These are phyloP conservation scores for Hirtodrosophila alboralis DNA, from an alignment of 2,888 invertebrate species.

Conservation along the genomic window DNA sequence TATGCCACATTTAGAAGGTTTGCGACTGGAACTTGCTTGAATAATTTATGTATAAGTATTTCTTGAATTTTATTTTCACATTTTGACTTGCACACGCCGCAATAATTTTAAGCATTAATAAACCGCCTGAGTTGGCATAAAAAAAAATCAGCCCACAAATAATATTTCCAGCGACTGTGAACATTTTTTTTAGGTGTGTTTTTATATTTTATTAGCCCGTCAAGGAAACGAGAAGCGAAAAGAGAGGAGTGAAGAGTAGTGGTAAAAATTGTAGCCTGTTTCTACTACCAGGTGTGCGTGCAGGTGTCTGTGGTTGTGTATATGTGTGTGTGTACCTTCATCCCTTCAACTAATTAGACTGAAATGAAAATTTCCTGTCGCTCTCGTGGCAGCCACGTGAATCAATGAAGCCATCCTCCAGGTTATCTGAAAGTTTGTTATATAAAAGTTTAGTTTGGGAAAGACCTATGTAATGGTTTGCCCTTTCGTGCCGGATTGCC, in stretches of 20 bases:
- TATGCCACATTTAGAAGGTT: constrained; percentile 31
- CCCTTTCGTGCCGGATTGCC: constrained; percentile 56
- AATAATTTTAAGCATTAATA: constrained; percentile 59
- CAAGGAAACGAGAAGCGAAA: constrained; percentile 9
- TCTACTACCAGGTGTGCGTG: constrained; percentile 13
- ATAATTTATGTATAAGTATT: constrained; percentile 23
- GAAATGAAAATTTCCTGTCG: constrained; percentile 59
- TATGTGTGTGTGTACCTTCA: constrained; percentile 6
- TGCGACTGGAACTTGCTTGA: constrained; percentile 9
- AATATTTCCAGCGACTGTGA: constrained; percentile 48
- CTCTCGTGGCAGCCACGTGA: constrained; percentile 25
- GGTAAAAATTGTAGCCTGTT: constrained; percentile 37
- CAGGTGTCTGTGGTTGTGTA: constrained; percentile 5
- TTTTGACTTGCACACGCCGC: constrained; percentile 44
- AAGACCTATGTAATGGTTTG: constrained; percentile 11
- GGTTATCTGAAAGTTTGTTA: constrained; percentile 27
- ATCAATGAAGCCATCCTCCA: constrained; percentile 21
- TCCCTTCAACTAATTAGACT: constrained; percentile 58
- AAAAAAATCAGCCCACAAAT: constrained; percentile 38
- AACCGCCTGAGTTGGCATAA: constrained; percentile 59
- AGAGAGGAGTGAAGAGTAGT: constrained; percentile 24
- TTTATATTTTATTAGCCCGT: constrained; percentile 33
- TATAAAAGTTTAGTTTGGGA: constrained; percentile 18
- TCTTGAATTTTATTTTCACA: constrained; percentile 27
- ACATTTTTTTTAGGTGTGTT: constrained; percentile 23